Conservation (phyloP, 2,113 vertebrate species). For the Elephas maximus region DNA sequence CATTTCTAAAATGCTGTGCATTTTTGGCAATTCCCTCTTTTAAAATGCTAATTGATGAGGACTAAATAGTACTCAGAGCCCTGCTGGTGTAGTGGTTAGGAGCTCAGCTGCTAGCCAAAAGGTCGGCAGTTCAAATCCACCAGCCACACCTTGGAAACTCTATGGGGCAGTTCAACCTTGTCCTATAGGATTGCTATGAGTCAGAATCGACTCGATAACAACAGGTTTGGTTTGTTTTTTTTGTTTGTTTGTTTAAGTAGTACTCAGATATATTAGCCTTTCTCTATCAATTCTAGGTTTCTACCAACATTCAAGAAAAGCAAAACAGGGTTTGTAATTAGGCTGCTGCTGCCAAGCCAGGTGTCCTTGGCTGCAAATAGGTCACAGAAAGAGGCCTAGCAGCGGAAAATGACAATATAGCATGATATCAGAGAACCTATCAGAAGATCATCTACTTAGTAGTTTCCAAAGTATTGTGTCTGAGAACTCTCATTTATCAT, state of each 20-base stretch:
- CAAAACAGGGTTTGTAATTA: neutral
- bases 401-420: neutral
- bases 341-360: neutral
- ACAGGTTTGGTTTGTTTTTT: too few relatives aligned
- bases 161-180: too few relatives aligned
- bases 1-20: neutral
- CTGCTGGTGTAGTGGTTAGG: too few relatives aligned
- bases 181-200: too few relatives aligned
- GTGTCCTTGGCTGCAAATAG: neutral
- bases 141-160: too few relatives aligned
- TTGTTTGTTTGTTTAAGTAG: neutral
- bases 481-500: neutral
- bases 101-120: too few relatives aligned
- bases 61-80: too few relatives aligned
- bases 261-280: neutral
- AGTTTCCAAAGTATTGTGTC: neutral
- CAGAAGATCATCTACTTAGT: neutral
- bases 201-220: too few relatives aligned
- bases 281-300: neutral
- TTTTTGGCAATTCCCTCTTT: neutral
- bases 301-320: neutral
- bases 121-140: too few relatives aligned
- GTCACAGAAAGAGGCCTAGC: neutral
- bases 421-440: neutral
- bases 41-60: neutral